Evolutionary conservation across 2,797 vertebrate genomes (phyloP), one percentile per base, ranked within the genome.

Genomic region (Menidia menidia): DNA sequence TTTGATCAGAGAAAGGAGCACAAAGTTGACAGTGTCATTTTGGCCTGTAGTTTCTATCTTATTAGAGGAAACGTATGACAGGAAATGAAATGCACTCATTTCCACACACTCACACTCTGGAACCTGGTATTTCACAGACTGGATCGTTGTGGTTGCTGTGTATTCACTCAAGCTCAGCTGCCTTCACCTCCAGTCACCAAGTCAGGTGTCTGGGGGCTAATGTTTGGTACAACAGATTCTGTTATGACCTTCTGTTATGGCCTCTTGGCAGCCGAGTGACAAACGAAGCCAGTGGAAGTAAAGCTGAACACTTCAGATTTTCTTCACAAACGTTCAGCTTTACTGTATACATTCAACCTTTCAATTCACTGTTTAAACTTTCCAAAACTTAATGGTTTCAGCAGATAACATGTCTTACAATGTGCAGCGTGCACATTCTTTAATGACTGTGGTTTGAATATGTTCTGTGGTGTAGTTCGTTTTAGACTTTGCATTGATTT

Each of bases 41-140:
- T 60, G 45, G 4, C 15, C 12, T 62, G 60, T 47, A 61, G 63
- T 60, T 43, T 60, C 42, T 51, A 67, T 18, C 30, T 12, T 16
- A 30, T 63, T 42, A 55, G 63, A 78, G 71, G 74, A 87, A 89
- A 78, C 44, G 15, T 61, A 76, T 56, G 18, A 84, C 83, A 87
- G 87, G 89, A 92, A 88, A 87, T 78, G 51, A 68, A 74, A 71
- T 74, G 68, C 10, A 9, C 10, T 64, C 11, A 52, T 77, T 86
- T 85, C 50, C 68, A 47, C 78, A 73, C 16, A 30, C 5, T 57
- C 42, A 30, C 65, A 60, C 71, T 53, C 14, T 54, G 14, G 15
- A 13, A 43, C 55, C 16, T 19, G 30, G 19, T 48, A 16, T 14
- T 43, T 81, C 45, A 68, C 7, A 8, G 25, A 44, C 60, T 71